Percentiles rank a stretch among this genome's conserved stretches.
phyloP scores from a whole-genome alignment of 2,113 vertebrate genomes.

The Brienomyrus longianalis region DNA sequence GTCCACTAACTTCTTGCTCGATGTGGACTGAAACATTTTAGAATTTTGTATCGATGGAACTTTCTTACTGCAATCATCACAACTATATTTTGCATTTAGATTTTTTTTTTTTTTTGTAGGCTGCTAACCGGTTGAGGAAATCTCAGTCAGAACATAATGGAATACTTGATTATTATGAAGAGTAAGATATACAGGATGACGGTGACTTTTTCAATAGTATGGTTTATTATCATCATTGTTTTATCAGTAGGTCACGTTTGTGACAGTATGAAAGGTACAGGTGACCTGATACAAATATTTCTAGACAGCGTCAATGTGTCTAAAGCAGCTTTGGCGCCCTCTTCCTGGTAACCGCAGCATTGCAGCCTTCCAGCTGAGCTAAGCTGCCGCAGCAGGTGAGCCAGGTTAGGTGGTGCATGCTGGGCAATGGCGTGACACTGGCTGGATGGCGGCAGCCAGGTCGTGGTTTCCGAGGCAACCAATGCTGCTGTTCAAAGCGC shows the following conservation, averaged over 20 bases:
- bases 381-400: neutral
- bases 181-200: neutral
- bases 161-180: slow-evolving; percentile 7
- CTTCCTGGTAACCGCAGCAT: neutral
- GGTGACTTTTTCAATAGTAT: neutral
- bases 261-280: slow-evolving; percentile 18
- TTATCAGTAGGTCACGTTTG: neutral
- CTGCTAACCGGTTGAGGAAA: slow-evolving; percentile 62
- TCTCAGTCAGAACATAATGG: slow-evolving; percentile 56
- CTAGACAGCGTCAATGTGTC: neutral
- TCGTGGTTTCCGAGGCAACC: neutral
- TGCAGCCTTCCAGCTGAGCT: neutral
- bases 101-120: slow-evolving; percentile 48
- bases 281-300: slow-evolving; percentile 14
- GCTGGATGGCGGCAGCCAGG: neutral
- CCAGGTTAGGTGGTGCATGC: neutral
- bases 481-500: neutral
- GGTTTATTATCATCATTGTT: slow-evolving; percentile 14
- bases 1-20: slow-evolving; percentile 33
- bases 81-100: slow-evolving; percentile 43
- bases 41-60: slow-evolving; percentile 44
- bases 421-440: neutral
- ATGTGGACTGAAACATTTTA: slow-evolving; percentile 49
- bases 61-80: slow-evolving; percentile 30
- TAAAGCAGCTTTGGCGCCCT: neutral